These are phyloP conservation scores for Periophthalmus modestus DNA, from an alignment of 2,113 vertebrate species.

Conservation along the genomic window DNA sequence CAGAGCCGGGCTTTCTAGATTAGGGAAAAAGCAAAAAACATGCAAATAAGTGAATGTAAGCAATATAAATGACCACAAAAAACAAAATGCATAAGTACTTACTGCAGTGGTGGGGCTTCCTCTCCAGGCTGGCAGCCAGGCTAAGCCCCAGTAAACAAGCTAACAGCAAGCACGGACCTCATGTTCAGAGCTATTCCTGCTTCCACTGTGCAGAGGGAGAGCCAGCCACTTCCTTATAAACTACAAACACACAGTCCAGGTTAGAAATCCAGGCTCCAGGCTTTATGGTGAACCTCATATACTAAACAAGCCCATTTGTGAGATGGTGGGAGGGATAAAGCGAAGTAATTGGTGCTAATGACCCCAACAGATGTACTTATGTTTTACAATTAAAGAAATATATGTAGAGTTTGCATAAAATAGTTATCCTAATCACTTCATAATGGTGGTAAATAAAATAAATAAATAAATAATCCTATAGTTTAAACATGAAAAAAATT, in stretches of 20 bases:
- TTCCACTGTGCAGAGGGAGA: not conserved
- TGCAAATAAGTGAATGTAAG: not conserved
- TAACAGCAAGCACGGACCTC: slow-evolving; percentile 31
- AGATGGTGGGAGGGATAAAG: not conserved
- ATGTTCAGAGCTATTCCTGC: slow-evolving; percentile 18
- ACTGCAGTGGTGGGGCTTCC: slow-evolving; percentile 68
- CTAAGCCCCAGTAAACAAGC: slow-evolving; percentile 41
- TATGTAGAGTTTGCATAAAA: no score
- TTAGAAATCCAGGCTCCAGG: not conserved
- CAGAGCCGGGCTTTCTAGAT: slow-evolving; percentile 66
- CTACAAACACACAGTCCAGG: not conserved
- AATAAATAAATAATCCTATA: no score
- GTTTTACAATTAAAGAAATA: no score
- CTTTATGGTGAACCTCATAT: slow-evolving; percentile 18
- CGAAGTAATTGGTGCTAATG: not conserved
- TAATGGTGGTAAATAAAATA: no score
- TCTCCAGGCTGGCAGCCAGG: slow-evolving; percentile 51
- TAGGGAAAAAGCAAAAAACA: not conserved
- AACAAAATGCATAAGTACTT: slow-evolving; percentile 35
- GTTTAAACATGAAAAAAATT: no score
- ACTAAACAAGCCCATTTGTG: not conserved
- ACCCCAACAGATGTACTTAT: not conserved
- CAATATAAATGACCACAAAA: not conserved
- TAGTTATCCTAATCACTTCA: no score
- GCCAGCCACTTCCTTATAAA: slow-evolving; percentile 45